Base-by-base conservation (phyloP, 1,140 invertebrate species). In the Aphelenchoides avenae region DNA sequence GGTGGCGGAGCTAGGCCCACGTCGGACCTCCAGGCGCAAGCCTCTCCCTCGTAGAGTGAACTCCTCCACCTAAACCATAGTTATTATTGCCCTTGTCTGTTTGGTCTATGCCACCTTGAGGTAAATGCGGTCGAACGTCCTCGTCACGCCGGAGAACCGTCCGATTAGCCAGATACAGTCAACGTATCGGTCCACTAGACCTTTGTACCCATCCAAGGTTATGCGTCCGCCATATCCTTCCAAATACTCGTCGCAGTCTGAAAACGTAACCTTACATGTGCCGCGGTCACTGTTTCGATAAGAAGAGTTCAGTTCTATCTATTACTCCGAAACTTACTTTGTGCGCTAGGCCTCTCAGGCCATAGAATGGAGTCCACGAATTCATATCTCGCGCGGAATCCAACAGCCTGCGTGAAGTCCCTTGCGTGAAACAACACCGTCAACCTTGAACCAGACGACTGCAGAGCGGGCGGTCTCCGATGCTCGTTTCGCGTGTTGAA, bases 111-210 rank as follows among this genome's bases (percentile, higher is more conserved):
- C n/a, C n/a, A n/a, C n/a, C n/a, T n/a, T n/a, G 15, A 70, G 48
- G 37, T 54, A 71, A 27, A 74, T 55, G 11, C 52, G 31, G 36
- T 73, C 64, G 36, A 74, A 70, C n/a, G 52, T 46, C 3, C 29
- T 30, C 9, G 67, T 50, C 9, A 48, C 13, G 6, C 42, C 30
- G 3, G 48, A 43, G 34, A 70, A 50, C n/a, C 40, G 44, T 9
- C 43, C 60, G 29, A 70, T 66, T 1, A 74, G n/a, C 71, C 71
- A 70, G 18, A 70, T 59, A 56, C 68, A 70, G 40, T 70, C 64
- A 11, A 70, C 36, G 36, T 64, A 18, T n/a, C 33, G 49, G 31
- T 66, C 55, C 7, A 62, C 18, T 18, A 71, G 24, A 1, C 43
- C 18, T 15, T 51, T 44, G 22, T 63, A 52, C 5, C 29, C 30